Conservation (phyloP, 23 tunicate genomes). For the Aplidium turbinatum region DNA sequence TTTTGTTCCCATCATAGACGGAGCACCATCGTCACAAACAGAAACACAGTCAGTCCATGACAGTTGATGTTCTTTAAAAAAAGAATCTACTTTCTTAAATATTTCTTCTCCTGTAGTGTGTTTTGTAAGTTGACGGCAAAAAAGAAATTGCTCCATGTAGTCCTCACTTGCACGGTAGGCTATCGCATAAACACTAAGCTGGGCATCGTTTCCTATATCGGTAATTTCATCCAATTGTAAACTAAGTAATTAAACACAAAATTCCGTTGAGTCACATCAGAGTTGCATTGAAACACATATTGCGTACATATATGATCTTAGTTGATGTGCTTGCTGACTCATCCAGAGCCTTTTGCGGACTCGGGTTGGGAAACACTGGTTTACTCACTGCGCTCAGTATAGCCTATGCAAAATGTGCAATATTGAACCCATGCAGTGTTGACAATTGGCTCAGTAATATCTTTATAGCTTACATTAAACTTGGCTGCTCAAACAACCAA, state of each 20-base stretch:
- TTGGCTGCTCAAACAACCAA: no score
- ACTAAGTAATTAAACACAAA: conserved; percentile 19
- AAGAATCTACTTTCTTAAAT: conserved; percentile 30
- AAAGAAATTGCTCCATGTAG: conserved; percentile 32
- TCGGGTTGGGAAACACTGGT: no score
- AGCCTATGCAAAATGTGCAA: no score
- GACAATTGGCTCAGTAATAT: no score
- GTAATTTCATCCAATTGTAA: conserved; percentile 37
- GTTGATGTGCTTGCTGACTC: no score
- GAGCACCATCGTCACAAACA: conserved; percentile 30
- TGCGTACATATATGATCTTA: no score
- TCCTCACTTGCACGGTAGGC: conserved; percentile 25
- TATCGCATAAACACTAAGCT: conserved; percentile 42
- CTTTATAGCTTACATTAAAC: no score
- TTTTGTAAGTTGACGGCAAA: conserved; percentile 35
- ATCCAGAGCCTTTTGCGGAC: no score
- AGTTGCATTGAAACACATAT: no score
- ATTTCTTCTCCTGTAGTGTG: conserved; percentile 25
- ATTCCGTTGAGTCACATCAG: no score
- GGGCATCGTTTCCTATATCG: conserved; percentile 22
- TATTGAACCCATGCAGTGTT: no score
- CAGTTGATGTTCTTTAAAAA: conserved; percentile 23
- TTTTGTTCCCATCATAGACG: conserved; percentile 46
- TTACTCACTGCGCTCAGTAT: no score
- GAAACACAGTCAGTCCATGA: conserved; percentile 34